Evolutionary conservation across 2,113 vertebrate species (phyloP).

Genomic region (Ascaphus truei): DNA sequence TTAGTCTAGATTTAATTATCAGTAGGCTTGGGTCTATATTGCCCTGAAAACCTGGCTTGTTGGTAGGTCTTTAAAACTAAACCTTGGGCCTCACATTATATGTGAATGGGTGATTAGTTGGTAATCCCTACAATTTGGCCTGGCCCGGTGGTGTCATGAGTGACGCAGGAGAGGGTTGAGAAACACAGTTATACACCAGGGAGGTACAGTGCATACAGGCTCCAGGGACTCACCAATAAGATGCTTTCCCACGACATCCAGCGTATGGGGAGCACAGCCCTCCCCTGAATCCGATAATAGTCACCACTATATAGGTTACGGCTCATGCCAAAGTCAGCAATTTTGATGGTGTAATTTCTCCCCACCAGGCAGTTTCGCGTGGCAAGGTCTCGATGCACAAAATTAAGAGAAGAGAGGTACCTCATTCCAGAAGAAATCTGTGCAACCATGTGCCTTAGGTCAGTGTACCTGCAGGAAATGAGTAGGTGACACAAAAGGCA

Average conservation of each 20-base stretch:
- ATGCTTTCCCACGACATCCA: conserved; percentile 99
- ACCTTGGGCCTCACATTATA: too few species aligned
- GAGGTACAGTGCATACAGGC: too few species aligned
- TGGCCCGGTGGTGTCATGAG: too few species aligned
- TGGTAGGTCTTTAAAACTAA: too few species aligned
- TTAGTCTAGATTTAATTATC: too few species aligned
- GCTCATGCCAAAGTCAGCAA: conserved; percentile 97
- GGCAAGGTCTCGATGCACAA: conserved; percentile 94
- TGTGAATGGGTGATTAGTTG: too few species aligned
- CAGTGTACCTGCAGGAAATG: conserved; percentile 60
- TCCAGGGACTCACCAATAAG: conserved; percentile 82
- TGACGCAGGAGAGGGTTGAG: too few species aligned
- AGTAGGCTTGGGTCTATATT: too few species aligned
- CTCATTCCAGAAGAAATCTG: conserved; percentile 96
- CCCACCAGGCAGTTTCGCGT: conserved; percentile 96
- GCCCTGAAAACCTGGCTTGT: too few species aligned
- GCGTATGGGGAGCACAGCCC: conserved; percentile 94
- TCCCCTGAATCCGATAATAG: conserved; percentile 94
- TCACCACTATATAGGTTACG: conserved; percentile 94
- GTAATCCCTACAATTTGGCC: too few species aligned
- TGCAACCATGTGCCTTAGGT: conserved; percentile 79
- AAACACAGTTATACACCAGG: too few species aligned
- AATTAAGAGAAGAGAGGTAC: conserved; percentile 93
- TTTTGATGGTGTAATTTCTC: conserved; percentile 91
- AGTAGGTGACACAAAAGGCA: not conserved